These are phyloP conservation scores for Patiria pectinifera DNA, from an alignment of 53 echinoderm and acorn worm genomes.

Conservation along the genomic window DNA sequence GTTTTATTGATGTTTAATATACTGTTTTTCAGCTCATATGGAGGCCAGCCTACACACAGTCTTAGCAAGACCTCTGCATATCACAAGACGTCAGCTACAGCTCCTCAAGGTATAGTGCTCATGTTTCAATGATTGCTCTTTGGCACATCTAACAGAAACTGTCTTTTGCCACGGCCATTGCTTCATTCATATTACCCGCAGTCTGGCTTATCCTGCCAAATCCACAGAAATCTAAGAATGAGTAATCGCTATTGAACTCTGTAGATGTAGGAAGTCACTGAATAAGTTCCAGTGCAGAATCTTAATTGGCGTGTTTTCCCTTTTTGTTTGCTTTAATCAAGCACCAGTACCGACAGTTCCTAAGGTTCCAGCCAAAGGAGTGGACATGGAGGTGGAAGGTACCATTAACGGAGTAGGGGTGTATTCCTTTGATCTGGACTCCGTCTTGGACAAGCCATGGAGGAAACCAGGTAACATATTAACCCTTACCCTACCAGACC, in stretches of 20 bases:
- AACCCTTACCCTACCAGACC: not conserved
- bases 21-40: slow-evolving; percentile 71
- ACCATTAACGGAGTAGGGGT: slow-evolving; percentile 89
- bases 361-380: slow-evolving; percentile 80
- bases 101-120: slow-evolving; percentile 16
- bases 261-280: no score
- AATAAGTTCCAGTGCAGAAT: not conserved
- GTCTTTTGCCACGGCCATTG: no score
- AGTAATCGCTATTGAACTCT: no score
- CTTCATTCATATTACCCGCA: not conserved
- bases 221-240: no score
- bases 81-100: slow-evolving; percentile 40
- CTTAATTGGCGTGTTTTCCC: not conserved
- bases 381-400: slow-evolving; percentile 90
- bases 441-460: slow-evolving; percentile 89
- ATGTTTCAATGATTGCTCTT: no score
- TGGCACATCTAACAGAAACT: no score
- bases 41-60: slow-evolving; percentile 29
- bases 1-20: no score
- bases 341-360: slow-evolving; percentile 57
- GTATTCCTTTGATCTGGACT: slow-evolving; percentile 90
- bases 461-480: slow-evolving; percentile 89
- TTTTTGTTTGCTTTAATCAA: slow-evolving; percentile 28
- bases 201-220: not conserved
- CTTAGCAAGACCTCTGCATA: slow-evolving; percentile 50